These are phyloP conservation scores for Lamproptera curius DNA, from an alignment of 2,888 invertebrate species.

Conservation along the genomic window DNA sequence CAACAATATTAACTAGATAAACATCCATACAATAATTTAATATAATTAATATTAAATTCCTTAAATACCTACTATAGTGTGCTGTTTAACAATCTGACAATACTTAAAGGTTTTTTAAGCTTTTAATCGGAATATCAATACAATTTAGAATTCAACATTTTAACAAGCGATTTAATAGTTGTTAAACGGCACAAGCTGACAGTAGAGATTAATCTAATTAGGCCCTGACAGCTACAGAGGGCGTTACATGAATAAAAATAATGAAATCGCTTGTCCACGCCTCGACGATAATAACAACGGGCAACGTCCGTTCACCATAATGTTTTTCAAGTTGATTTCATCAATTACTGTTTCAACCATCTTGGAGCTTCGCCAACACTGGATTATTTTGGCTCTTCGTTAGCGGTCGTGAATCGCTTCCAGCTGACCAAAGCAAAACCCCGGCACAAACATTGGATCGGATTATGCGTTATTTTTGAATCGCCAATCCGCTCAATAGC, in stretches of 20 bases:
- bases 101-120: too few relatives aligned
- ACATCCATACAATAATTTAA: too few relatives aligned
- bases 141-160: too few relatives aligned
- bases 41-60: too few relatives aligned
- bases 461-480: conserved; percentile 29
- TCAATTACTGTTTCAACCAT: conserved; percentile 34
- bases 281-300: not conserved
- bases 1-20: too few relatives aligned
- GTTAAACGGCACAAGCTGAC: not conserved
- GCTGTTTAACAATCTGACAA: too few relatives aligned
- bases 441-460: conserved; percentile 11
- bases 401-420: conserved; percentile 27
- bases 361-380: conserved; percentile 39
- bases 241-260: too few relatives aligned
- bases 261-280: conserved; percentile 10
- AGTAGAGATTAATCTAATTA: not conserved
- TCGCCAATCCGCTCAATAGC: conserved; percentile 28
- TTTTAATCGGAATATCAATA: too few relatives aligned
- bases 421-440: conserved; percentile 25
- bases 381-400: conserved; percentile 36
- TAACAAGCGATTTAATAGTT: too few relatives aligned
- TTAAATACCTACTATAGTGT: too few relatives aligned
- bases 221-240: not conserved
- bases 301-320: not conserved
- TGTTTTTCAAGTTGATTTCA: conserved; percentile 25